Conservation (phyloP, 23 tunicate species). For the Trididemnum miniatum region DNA sequence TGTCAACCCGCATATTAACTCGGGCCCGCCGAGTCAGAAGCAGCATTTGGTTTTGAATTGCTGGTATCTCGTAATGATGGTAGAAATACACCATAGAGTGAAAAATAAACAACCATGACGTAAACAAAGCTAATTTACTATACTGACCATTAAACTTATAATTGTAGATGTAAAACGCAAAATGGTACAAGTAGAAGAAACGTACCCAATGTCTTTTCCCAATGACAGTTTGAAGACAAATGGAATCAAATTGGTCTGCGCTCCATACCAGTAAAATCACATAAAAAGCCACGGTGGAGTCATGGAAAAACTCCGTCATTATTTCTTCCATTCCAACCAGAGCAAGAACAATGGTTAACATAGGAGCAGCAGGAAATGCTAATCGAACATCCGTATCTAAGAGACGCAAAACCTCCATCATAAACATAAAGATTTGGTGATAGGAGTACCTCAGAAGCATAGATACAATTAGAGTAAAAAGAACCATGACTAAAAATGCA, state of each 20-base stretch:
- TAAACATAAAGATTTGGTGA: slow-evolving; percentile 84
- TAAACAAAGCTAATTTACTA: slow-evolving; percentile 84
- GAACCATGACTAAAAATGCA: slow-evolving; percentile 75
- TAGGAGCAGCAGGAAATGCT: slow-evolving; percentile 83
- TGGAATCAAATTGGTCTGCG: slow-evolving; percentile 92
- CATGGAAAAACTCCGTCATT: slow-evolving; percentile 96
- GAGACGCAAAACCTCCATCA: slow-evolving; percentile 84
- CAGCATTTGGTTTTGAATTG: slow-evolving; percentile 68
- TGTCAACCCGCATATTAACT: background rate
- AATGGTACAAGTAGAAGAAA: slow-evolving; percentile 93
- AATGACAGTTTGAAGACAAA: slow-evolving; percentile 87
- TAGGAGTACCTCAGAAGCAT: slow-evolving; percentile 91
- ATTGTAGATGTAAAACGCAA: slow-evolving; percentile 89
- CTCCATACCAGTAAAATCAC: slow-evolving; percentile 87
- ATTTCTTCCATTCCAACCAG: slow-evolving; percentile 98
- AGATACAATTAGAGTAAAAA: slow-evolving; percentile 77
- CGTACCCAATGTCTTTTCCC: slow-evolving; percentile 92
- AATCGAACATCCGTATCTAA: slow-evolving; percentile 67
- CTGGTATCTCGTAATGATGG: slow-evolving; percentile 97
- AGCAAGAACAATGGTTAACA: slow-evolving; percentile 90
- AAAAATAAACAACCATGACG: slow-evolving; percentile 90
- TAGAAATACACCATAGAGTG: slow-evolving; percentile 95
- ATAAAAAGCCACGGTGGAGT: slow-evolving; percentile 95
- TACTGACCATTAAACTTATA: slow-evolving; percentile 89
- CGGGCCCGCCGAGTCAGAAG: slow-evolving; percentile 29